Evolutionary conservation across 92 coral and sea anemone species (phyloP).

Genomic region (Siderastrea radians): DNA sequence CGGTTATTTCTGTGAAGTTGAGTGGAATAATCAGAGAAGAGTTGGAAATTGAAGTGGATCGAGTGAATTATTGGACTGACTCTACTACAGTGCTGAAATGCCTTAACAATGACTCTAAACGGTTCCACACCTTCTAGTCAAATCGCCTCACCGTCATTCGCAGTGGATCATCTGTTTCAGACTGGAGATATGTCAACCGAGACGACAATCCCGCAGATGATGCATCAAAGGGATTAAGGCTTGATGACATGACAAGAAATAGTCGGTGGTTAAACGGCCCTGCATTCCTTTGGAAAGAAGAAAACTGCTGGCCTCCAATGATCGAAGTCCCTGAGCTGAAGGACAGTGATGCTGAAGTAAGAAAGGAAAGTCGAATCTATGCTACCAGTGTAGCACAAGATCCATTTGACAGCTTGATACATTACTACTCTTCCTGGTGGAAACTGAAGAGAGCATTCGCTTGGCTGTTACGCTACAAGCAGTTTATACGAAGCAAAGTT

Average conservation of each 20-base stretch:
- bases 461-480: constrained; percentile 30
- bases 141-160: too few species aligned
- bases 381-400: neutral
- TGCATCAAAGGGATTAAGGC: too few species aligned
- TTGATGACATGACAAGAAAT: too few species aligned
- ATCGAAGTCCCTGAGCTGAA: neutral
- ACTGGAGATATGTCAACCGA: too few species aligned
- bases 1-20: too few species aligned
- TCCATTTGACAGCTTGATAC: constrained; percentile 4
- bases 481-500: constrained; percentile 5
- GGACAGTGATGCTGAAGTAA: constrained; percentile 25
- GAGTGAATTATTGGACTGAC: too few species aligned
- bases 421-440: neutral
- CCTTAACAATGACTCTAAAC: too few species aligned
- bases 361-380: constrained; percentile 14
- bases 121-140: too few species aligned
- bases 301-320: neutral
- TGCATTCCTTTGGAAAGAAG: neutral
- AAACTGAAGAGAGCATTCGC: constrained; percentile 14
- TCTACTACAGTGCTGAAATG: too few species aligned
- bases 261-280: neutral
- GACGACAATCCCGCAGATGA: neutral
- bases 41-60: too few species aligned
- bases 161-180: too few species aligned
- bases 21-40: too few species aligned